Percentiles rank a stretch among this genome's conserved stretches.
Conservation (phyloP, 2,113 vertebrate genomes). For the Pteruthius melanotis region DNA sequence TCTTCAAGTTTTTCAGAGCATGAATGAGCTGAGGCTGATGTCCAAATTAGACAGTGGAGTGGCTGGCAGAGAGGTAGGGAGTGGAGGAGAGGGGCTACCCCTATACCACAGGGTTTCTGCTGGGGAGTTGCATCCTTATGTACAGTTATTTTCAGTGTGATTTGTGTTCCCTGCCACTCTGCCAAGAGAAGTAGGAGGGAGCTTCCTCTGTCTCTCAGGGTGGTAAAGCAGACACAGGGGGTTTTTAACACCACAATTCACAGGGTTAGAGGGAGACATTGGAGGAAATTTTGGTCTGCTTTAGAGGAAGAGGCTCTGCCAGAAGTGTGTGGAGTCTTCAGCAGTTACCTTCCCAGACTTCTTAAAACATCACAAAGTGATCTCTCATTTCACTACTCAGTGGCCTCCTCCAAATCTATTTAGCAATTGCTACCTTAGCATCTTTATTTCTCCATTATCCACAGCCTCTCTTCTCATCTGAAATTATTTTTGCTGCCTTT, state of each 20-base stretch:
- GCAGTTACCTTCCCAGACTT: background rate
- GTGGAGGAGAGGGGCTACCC: background rate
- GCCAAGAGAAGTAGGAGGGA: background rate
- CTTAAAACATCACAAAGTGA: background rate
- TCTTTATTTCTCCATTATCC: background rate
- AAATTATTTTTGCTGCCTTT: background rate
- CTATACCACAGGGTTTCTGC: background rate
- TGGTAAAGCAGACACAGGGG: accelerated
- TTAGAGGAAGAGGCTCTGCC: background rate
- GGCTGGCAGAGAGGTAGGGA: background rate
- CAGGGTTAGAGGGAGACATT: background rate
- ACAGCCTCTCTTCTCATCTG: background rate
- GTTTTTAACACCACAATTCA: background rate
- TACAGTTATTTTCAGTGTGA: background rate
- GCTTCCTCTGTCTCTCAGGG: background rate
- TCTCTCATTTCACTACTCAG: background rate
- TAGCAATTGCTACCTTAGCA: background rate
- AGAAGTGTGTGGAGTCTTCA: background rate
- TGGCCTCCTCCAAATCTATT: background rate
- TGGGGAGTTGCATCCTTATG: background rate
- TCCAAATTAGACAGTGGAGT: background rate
- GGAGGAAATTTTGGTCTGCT: background rate
- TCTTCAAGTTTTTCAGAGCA: background rate
- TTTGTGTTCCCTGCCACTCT: background rate
- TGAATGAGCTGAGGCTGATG: background rate